These are phyloP conservation scores for Fabriciana adippe DNA, from an alignment of 2,888 invertebrate species.

Conservation along the genomic window DNA sequence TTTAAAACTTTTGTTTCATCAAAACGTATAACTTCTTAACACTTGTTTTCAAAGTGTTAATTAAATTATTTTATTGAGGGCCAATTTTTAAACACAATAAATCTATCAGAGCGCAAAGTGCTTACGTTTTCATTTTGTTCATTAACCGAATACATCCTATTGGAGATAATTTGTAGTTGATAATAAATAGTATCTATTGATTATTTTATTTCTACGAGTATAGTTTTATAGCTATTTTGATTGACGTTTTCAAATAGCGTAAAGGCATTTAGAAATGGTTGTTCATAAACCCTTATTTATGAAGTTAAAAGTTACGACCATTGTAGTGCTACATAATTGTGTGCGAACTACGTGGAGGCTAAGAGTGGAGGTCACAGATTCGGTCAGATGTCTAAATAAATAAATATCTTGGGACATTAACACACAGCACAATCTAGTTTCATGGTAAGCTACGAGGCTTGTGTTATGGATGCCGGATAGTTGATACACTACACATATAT, in stretches of 20 bases:
- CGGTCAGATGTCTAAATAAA: too few species aligned
- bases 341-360: too few species aligned
- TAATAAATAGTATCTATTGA: not conserved
- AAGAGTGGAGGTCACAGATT: too few species aligned
- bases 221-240: not conserved
- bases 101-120: not conserved
- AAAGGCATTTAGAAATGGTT: not conserved
- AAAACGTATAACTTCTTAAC: not conserved
- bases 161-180: not conserved
- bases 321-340: too few species aligned
- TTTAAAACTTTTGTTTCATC: slow-evolving; percentile 10
- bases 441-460: too few species aligned
- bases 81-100: slow-evolving; percentile 6
- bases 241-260: slow-evolving; percentile 1
- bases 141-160: not conserved
- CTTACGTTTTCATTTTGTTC: not conserved
- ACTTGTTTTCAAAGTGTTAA: slow-evolving; percentile 10
- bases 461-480: too few species aligned
- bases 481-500: too few species aligned
- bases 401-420: too few species aligned
- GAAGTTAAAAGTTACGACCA: not conserved
- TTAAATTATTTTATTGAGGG: slow-evolving; percentile 22
- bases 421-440: too few species aligned
- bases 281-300: not conserved
- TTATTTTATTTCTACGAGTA: slow-evolving; percentile 11